A percentile compares a stretch with the other conserved stretches of the same genome.
These are phyloP conservation scores for Sinella curviseta DNA, from an alignment of 1,140 invertebrate species.

Conservation along the genomic window DNA sequence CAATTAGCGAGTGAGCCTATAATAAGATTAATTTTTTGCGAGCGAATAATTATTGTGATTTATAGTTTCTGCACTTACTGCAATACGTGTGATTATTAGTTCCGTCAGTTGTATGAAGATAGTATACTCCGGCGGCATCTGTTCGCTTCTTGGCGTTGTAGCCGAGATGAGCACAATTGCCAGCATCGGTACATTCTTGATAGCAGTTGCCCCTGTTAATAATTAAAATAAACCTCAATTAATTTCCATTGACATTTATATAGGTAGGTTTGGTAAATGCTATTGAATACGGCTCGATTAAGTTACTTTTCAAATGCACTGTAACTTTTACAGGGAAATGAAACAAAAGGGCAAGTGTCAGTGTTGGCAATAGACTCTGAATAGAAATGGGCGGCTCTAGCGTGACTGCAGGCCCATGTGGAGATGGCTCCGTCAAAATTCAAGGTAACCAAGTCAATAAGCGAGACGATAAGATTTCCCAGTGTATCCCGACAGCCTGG, in stretches of 20 bases:
- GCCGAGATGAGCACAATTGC: slow-evolving; percentile 31
- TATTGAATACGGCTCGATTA: too few relatives aligned
- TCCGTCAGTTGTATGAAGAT: slow-evolving; percentile 34
- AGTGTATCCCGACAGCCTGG: slow-evolving; percentile 38
- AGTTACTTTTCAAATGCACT: slow-evolving; percentile 33
- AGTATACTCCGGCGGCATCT: slow-evolving; percentile 27
- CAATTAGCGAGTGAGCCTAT: neutral
- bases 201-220: slow-evolving; percentile 35
- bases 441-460: too few relatives aligned
- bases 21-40: too few relatives aligned
- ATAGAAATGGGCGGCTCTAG: too few relatives aligned
- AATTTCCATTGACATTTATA: too few relatives aligned
- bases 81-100: slow-evolving; percentile 22
- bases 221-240: neutral
- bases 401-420: too few relatives aligned
- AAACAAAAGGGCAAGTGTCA: slow-evolving; percentile 37
- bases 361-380: slow-evolving; percentile 31
- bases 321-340: slow-evolving; percentile 28
- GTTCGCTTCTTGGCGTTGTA: neutral
- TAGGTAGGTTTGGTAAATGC: too few relatives aligned
- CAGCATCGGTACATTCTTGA: slow-evolving; percentile 13
- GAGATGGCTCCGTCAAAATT: too few relatives aligned
- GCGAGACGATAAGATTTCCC: slow-evolving; percentile 23
- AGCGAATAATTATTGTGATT: too few relatives aligned
- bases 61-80: slow-evolving; percentile 33